Base-by-base conservation (phyloP, 2,797 vertebrate species). In the Ficedula albicollis region DNA sequence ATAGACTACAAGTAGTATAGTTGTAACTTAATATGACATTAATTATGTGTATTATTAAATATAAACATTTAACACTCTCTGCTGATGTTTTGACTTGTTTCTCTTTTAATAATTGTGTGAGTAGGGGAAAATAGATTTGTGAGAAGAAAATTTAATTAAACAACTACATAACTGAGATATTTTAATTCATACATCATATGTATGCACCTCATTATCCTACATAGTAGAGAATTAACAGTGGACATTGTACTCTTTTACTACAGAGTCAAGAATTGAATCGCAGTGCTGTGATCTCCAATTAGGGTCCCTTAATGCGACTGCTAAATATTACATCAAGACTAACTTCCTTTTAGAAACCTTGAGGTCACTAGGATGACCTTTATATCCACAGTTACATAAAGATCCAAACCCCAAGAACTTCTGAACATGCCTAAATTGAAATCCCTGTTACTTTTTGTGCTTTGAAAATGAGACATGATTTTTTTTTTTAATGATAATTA, bases 1-100 rank as follows among this genome's bases (percentile, higher is more conserved):
- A 62, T 85, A 60, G 97, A 96, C 66, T 95, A 95, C 96, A 96
- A 97, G 95, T 87, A 94, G 38, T 68, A 88, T 95, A 93, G 93
- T 63, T 95, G 90, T 94, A 96, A 88, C 51, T 81, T 95, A 87
- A 93, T 84, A 73, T 87, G 87, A 83, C 87, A 89, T 44, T 10
- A 44, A 44, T 44, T 44, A 44, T 44, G 43, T 44, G 43, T 44
- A 20, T 44, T 20, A 44, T 44, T 44, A 44, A 44, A 44, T 44
- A 44, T 67, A 88, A 96, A 89, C 72, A 81, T 97, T 97, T 90
- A 90, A 78, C 15, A 34, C 17, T 96, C 66, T 88, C 82, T 96
- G 73, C 84, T 85, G 89, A 84, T 93, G 49, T 87, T 95, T 66
- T 49, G 13, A 12, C 75, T 38, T 91, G 15, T n/a, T 89, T 91